A percentile compares a stretch with the other conserved stretches of the same genome.
Evolutionary conservation across 2,797 vertebrate genomes (phyloP).

Genomic region (Neoniphon sammara): DNA sequence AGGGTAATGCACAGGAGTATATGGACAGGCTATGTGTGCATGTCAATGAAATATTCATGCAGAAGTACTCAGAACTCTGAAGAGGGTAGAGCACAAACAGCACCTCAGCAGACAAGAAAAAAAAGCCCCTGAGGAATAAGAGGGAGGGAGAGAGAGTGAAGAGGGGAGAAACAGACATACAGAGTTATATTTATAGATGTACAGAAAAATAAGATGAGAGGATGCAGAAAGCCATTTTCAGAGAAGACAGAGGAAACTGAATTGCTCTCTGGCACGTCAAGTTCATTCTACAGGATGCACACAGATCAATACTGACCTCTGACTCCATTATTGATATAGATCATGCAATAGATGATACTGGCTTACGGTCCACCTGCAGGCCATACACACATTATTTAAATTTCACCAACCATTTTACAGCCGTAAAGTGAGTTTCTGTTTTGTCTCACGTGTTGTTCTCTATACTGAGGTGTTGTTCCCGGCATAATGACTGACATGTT

Average conservation of each 20-base stretch:
- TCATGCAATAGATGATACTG: constrained; percentile 2
- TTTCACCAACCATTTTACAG: not conserved
- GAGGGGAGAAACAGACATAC: constrained; percentile 13
- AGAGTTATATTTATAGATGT: constrained; percentile 55
- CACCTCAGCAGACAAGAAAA: constrained; percentile 60
- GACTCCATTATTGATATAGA: constrained; percentile 12
- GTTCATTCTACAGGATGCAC: constrained; percentile 4
- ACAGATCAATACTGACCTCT: constrained; percentile 33
- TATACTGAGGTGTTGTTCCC: not conserved
- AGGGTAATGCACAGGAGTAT: constrained; percentile 63
- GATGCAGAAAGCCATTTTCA: constrained; percentile 36
- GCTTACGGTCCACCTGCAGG: constrained; percentile 11
- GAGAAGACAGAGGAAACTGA: constrained; percentile 6
- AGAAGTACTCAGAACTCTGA: constrained; percentile 71
- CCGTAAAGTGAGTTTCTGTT: not conserved
- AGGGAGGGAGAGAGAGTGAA: constrained; percentile 24
- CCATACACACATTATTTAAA: constrained; percentile 7
- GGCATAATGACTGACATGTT: constrained; percentile 37
- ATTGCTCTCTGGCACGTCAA: constrained; percentile 2
- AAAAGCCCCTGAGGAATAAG: constrained; percentile 57
- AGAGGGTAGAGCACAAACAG: constrained; percentile 69
- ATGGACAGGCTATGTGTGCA: constrained; percentile 52
- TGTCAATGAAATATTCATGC: constrained; percentile 78
- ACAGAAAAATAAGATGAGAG: constrained; percentile 22
- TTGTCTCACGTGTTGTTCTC: constrained; percentile 1